These are phyloP conservation scores for Cirrhinus molitorella DNA, from an alignment of 2,797 vertebrate species.

Conservation along the genomic window DNA sequence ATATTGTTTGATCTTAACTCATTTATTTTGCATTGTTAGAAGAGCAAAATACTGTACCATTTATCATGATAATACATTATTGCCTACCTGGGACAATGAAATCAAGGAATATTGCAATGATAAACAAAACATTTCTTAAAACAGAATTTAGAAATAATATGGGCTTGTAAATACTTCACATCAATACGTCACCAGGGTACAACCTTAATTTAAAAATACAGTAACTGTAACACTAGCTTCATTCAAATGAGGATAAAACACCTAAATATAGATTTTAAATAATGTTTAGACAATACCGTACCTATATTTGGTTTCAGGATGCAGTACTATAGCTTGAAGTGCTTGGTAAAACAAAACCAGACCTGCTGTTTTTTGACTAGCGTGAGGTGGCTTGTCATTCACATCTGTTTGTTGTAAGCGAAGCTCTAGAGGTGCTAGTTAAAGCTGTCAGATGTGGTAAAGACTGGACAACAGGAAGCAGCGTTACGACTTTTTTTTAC, in stretches of 20 bases:
- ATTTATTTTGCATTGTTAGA: neutral
- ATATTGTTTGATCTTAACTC: neutral
- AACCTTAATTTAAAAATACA: slow-evolving; percentile 17
- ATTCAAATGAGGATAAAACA: slow-evolving; percentile 30
- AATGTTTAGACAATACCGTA: slow-evolving; percentile 13
- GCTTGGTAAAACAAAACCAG: slow-evolving; percentile 6
- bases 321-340: slow-evolving; percentile 22
- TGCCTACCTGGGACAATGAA: neutral
- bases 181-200: slow-evolving; percentile 14
- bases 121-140: slow-evolving; percentile 27
- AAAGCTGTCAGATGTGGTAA: slow-evolving; percentile 29
- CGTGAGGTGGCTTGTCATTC: slow-evolving; percentile 11
- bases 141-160: slow-evolving; percentile 24
- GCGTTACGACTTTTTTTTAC: slow-evolving; percentile 68
- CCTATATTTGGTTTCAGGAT: slow-evolving; percentile 6
- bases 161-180: slow-evolving; percentile 26
- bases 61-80: slow-evolving; percentile 21
- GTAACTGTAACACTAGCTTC: slow-evolving; percentile 16
- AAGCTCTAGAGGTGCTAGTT: slow-evolving; percentile 18
- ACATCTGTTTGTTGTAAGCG: slow-evolving; percentile 40
- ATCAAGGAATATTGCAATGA: neutral
- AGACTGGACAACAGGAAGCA: slow-evolving; percentile 52
- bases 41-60: slow-evolving; percentile 7
- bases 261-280: slow-evolving; percentile 31
- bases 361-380: slow-evolving; percentile 37